Base-by-base conservation (phyloP, 1,140 invertebrate genomes). In the Mycetomoellerius zeteki region DNA sequence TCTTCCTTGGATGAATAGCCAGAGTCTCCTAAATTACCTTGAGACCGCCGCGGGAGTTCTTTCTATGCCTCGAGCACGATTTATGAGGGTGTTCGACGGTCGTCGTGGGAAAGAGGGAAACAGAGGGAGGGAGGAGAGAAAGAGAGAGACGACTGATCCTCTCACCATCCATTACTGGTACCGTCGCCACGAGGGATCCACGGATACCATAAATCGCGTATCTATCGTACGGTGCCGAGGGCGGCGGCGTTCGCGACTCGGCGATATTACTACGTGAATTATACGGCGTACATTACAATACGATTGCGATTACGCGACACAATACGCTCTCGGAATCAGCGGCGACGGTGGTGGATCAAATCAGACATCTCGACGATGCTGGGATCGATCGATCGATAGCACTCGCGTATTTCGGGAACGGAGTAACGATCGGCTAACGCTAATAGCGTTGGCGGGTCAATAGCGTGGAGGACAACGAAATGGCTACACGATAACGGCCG, bases 151-250 rank as follows among this genome's bases (percentile, higher is more conserved):
- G 47, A 62, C 47, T 33, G 77, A 80, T 80, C 47, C 77, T 67
- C 77, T 80, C 77, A 33, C 62, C 47, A 80, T 80, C 37, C 27
- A 69, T 80, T 80, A 80, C 62, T 47, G 14, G 64, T 62, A 76
- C 33, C 73, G 76, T 80, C 76, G 62, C 77, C 62, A 24, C 77
- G 77, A 67, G 77, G 77, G 77, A 80, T 80, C 62, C 76, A 62
- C 62, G 77, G 60, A 80, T 80, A 69, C 77, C 77, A 80, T 80
- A 80, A 80, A 80, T 80, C 62, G 77, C 75, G 37, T 27, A 47
- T 24, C 19, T 78, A 78, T 78, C 75, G 75, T 30, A 64, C 16
- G 21, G 0, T 27, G 75, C 16, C 56, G 75, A 64, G 75, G 37
- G 43, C 12, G 54, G 27, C 65, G 65, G 75, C 56, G 56, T 58